phyloP scores from a whole-genome alignment of 2,113 vertebrate species.

The Cyrtonyx montezumae region DNA sequence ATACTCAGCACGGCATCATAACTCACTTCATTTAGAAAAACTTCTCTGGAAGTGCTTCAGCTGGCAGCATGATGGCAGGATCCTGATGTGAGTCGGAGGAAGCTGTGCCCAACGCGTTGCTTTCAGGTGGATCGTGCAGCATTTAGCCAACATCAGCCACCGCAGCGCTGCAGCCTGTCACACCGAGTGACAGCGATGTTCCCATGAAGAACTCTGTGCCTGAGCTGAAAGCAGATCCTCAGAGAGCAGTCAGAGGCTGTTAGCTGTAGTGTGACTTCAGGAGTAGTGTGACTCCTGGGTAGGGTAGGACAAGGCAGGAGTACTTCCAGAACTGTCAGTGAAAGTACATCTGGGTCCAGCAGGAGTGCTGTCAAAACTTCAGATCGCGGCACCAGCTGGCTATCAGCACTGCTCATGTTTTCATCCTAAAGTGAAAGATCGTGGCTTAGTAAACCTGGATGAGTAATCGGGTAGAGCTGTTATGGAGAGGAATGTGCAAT shows the following conservation, averaged over 20 bases:
- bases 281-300: rapidly evolving
- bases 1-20: constrained; percentile 25
- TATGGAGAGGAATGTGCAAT: not conserved
- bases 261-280: not conserved
- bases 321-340: not conserved
- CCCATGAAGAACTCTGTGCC: rapidly evolving
- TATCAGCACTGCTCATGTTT: not conserved
- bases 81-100: not conserved
- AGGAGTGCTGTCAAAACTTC: not conserved
- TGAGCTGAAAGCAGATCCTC: not conserved
- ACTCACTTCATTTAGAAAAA: not conserved
- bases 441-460: not conserved
- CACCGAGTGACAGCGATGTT: not conserved
- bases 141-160: not conserved
- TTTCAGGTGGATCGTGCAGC: not conserved
- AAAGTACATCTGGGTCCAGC: not conserved
- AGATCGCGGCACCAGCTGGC: not conserved
- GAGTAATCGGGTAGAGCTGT: not conserved
- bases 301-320: not conserved
- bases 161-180: not conserved
- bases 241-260: not conserved
- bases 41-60: not conserved
- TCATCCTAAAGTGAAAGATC: not conserved
- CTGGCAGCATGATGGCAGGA: not conserved
- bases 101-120: not conserved